A percentile compares a stretch with the other conserved stretches of the same genome.
Evolutionary conservation across 2,797 vertebrate genomes (phyloP).

Genomic region (Halcyon leucocephala): DNA sequence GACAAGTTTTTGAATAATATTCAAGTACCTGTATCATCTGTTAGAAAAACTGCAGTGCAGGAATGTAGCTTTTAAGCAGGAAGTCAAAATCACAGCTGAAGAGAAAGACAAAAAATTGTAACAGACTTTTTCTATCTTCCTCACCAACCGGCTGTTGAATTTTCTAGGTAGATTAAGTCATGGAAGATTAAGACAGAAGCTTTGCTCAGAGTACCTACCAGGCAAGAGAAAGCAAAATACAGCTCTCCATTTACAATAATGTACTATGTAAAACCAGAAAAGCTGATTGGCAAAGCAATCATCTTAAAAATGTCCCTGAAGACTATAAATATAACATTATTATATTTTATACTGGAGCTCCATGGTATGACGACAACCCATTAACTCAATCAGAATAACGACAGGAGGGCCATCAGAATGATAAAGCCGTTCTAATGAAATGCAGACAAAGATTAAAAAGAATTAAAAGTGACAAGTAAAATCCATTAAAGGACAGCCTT

Average conservation of each 20-base stretch:
- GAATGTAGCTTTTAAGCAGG: conserved; percentile 28
- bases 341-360: conserved; percentile 65
- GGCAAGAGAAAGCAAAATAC: conserved; percentile 60
- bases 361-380: conserved; percentile 48
- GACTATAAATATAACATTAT: conserved; percentile 61
- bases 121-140: conserved; percentile 26
- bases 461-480: conserved; percentile 82
- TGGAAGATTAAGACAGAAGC: conserved; percentile 74
- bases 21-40: conserved; percentile 73
- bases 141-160: conserved; percentile 57
- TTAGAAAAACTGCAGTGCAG: conserved; percentile 46
- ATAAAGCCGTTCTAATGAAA: conserved; percentile 77
- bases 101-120: conserved; percentile 56
- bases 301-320: conserved; percentile 59
- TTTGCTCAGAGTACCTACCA: conserved; percentile 53
- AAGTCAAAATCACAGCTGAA: conserved; percentile 30
- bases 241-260: conserved; percentile 48
- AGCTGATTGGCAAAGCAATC: conserved; percentile 73
- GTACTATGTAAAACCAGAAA: conserved; percentile 64
- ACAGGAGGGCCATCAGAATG: conserved; percentile 69
- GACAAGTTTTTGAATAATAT: conserved; percentile 29
- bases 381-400: conserved; percentile 72
- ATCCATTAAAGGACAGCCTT: conserved; percentile 75
- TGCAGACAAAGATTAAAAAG: conserved; percentile 76
- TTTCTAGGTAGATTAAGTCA: conserved; percentile 75